Percentiles rank a stretch among this genome's conserved stretches.
Evolutionary conservation across 2,113 vertebrate genomes (phyloP).

Genomic region (Stegastes partitus): DNA sequence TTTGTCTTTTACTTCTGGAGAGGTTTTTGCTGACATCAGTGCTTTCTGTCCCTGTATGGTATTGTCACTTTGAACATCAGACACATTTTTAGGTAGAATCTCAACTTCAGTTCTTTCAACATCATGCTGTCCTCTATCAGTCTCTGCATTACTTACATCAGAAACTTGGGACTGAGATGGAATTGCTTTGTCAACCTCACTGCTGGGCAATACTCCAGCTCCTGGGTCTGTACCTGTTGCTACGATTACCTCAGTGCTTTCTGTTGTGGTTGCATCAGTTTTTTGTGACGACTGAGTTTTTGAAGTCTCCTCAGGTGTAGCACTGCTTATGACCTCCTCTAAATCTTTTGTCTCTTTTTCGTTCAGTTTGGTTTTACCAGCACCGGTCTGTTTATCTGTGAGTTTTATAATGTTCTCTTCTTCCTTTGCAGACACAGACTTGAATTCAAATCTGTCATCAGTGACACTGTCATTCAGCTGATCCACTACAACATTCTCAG

Average conservation of each 20-base stretch:
- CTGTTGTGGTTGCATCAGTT: neutral
- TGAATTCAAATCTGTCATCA: neutral
- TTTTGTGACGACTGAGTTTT: constrained; percentile 1
- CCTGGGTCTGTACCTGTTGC: neutral
- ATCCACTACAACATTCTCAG: neutral
- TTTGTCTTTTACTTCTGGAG: neutral
- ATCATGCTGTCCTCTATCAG: neutral
- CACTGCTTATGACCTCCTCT: neutral
- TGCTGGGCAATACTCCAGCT: neutral
- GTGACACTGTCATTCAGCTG: constrained; percentile 2
- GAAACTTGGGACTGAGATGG: neutral
- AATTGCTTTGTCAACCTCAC: neutral
- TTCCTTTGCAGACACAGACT: constrained; percentile 21
- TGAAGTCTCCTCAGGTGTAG: constrained; percentile 26
- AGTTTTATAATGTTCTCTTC: neutral
- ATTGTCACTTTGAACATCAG: neutral
- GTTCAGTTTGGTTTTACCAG: constrained; percentile 13
- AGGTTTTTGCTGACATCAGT: neutral
- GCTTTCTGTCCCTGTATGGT: constrained; percentile 13
- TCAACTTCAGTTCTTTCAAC: constrained; percentile 13
- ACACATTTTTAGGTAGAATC: neutral
- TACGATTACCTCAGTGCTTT: neutral
- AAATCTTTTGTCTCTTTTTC: neutral
- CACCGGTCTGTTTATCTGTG: neutral
- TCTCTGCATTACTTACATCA: neutral